Evolutionary conservation across 2,113 vertebrate species (phyloP), one percentile per base, ranked within the genome.

Genomic region (Paradisaea rubra): DNA sequence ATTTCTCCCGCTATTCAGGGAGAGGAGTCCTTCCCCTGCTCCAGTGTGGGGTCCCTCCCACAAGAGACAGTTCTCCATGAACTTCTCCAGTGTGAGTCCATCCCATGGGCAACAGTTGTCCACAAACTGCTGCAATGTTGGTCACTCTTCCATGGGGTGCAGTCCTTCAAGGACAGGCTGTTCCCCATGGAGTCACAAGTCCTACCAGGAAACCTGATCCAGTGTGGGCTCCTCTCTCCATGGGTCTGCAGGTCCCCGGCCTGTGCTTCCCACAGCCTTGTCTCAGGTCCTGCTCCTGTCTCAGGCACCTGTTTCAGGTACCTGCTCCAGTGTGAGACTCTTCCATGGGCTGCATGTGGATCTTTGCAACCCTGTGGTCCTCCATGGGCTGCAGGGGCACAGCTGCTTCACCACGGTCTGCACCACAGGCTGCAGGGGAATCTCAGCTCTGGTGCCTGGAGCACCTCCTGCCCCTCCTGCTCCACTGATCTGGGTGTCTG

Each of bases 291-390:
- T 37, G 37, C 37, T 37, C 37, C 37, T 37, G 37, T 37, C 37
- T 37, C 37, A 37, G 37, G 37, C 37, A 37, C 37, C 37, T 37
- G 37, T 37, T 37, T 37, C 37, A 37, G 37, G 37, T 37, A 27
- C 10, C 61, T 80, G 23, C 23, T 33, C 23, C 11, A 33, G 7
- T 7, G 11, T 23, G 23, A 23, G 4, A 3, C 18, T 59, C 4
- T 4, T 41, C 35, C 35, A 39, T 0, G 3, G 65, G 12, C 19
- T 50, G 24, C 45, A 30, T 24, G 24, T 30, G 45, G 31, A 50
- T 42, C 8, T 42, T 10, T 8, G 25, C 31, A 52, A 35, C 1
- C 2, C 24, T 0, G 0, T 35, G 20, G 0, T 30, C 20, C 20
- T 13, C 56, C 16, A 9, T 2, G 17, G 21, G 39, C 16, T 72